Conservation (phyloP, 1,140 invertebrate genomes). For the Macrobrachium rosenbergii region DNA sequence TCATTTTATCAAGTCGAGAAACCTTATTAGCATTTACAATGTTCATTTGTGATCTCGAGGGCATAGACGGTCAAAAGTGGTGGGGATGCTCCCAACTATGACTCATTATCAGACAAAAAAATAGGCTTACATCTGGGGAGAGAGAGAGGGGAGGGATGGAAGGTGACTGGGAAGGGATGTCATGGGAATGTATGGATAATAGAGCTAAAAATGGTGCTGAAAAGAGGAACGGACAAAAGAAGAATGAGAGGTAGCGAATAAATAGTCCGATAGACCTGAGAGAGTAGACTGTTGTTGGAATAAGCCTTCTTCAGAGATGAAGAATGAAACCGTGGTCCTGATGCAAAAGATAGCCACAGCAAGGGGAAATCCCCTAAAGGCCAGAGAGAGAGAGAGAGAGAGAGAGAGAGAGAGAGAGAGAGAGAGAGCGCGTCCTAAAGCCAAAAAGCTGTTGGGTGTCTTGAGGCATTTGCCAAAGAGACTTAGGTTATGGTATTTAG, state of each 20-base stretch:
- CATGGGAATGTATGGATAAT: not conserved
- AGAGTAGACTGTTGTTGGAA: not conserved
- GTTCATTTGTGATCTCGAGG: constrained; percentile 62
- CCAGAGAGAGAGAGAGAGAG: not conserved
- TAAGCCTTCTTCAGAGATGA: not conserved
- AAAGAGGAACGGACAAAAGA: not conserved
- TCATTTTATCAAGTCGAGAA: constrained; percentile 61
- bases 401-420: not conserved
- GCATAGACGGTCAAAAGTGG: constrained; percentile 57
- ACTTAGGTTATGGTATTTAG: not conserved
- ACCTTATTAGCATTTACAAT: constrained; percentile 63
- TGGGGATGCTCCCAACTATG: not conserved
- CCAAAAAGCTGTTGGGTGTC: not conserved
- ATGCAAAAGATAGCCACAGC: not conserved
- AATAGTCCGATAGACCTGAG: not conserved
- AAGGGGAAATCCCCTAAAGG: too few relatives aligned
- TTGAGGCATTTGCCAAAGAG: not conserved
- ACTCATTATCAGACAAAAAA: constrained; percentile 50
- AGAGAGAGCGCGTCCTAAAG: not conserved
- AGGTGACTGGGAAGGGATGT: not conserved
- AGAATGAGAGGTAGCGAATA: not conserved
- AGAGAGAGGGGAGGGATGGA: not conserved
- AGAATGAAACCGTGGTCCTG: not conserved
- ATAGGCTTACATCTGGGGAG: not conserved
- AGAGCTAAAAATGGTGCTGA: not conserved